phyloP scores from a whole-genome alignment of 92 coral and sea anemone genomes.

The Palythoa heliodiscus region DNA sequence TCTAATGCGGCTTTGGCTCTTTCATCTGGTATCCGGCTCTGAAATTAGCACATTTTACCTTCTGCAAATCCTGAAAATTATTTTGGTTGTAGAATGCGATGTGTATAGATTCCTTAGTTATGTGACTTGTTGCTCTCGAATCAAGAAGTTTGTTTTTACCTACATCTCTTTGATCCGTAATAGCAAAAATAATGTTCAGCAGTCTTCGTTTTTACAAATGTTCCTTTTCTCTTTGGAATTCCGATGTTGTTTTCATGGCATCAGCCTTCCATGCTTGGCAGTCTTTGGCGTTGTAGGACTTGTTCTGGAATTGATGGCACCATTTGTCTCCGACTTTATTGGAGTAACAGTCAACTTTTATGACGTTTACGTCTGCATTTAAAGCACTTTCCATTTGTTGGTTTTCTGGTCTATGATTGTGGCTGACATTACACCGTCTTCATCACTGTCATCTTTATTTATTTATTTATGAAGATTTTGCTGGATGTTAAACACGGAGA shows the following conservation, averaged over 20 bases:
- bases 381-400: not conserved
- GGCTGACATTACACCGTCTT: conserved; percentile 7
- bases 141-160: conserved; percentile 7
- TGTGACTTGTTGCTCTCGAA: not conserved
- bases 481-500: too few relatives aligned
- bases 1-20: not conserved
- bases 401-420: not conserved
- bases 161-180: conserved; percentile 1
- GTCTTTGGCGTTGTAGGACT: not conserved
- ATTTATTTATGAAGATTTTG: too few relatives aligned
- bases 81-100: not conserved
- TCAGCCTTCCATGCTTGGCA: not conserved
- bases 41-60: not conserved
- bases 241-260: not conserved
- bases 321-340: conserved; percentile 23
- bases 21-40: not conserved
- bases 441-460: too few relatives aligned
- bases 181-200: not conserved
- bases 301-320: conserved; percentile 8
- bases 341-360: conserved; percentile 22
- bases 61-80: not conserved
- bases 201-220: not conserved
- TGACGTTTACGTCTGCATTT: conserved; percentile 4
- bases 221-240: not conserved
- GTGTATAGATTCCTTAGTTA: conserved; percentile 3